Evolutionary conservation across 2,888 invertebrate species (phyloP).

Genomic region (Lepidonotus clava): DNA sequence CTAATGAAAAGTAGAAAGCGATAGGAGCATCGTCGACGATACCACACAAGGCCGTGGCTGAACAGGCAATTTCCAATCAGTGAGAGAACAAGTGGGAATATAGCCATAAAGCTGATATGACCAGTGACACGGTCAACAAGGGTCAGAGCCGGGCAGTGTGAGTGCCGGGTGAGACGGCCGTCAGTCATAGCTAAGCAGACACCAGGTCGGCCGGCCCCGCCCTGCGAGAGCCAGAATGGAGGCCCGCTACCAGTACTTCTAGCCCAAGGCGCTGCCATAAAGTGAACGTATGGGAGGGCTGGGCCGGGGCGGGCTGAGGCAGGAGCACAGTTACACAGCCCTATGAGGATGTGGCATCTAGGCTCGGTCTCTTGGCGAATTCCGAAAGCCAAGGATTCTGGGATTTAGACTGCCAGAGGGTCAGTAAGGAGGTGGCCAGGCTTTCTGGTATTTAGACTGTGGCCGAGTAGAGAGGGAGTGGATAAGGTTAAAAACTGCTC

Average conservation of each 20-base stretch:
- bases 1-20: too few relatives aligned
- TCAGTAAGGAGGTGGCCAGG: too few relatives aligned
- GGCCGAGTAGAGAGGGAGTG: too few relatives aligned
- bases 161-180: not conserved
- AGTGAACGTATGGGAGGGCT: not conserved
- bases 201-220: conserved; percentile 5
- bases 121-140: conserved; percentile 23
- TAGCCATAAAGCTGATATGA: not conserved
- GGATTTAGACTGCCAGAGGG: too few relatives aligned
- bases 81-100: not conserved
- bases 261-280: not conserved
- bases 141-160: not conserved
- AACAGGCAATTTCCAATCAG: conserved; percentile 29
- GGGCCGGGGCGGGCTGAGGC: not conserved
- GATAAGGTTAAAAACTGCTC: too few relatives aligned
- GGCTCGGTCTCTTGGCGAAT: too few relatives aligned
- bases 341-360: too few relatives aligned
- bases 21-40: too few relatives aligned
- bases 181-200: conserved; percentile 21
- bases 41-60: too few relatives aligned
- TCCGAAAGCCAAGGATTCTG: too few relatives aligned
- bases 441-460: too few relatives aligned
- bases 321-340: too few relatives aligned
- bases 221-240: not conserved
- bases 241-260: not conserved